Evolutionary conservation across 2,113 vertebrate genomes (phyloP), one percentile per base, ranked within the genome.

Genomic region (Stictonetta naevosa): DNA sequence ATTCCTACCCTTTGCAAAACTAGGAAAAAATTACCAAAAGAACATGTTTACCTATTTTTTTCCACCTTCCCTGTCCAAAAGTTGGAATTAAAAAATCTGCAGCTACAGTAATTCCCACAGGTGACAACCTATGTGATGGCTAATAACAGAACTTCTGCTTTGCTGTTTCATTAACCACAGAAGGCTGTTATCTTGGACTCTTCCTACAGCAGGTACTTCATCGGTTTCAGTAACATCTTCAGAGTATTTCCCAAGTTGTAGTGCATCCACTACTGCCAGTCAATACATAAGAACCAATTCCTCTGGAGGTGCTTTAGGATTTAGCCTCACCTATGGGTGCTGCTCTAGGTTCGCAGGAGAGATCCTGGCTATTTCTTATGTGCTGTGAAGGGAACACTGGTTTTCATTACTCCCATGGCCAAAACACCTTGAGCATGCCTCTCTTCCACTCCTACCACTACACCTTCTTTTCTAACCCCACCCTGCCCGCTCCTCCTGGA

Each of bases 341-440:
- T 79, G 55, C 68, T 67, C 23, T 38, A 86, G 26, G 13, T 46
- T 31, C 0, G 0, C 34, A 31, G 44, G 31, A 50, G 11, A 62
- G 64, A 44, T 13, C 0, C 1, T 31, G 14, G 10, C 81, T n/a
- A 13, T 14, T 34, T 25, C 4, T 8, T 33, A 13, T 60, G 34
- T 68, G 21, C 21, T 63, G 66, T 0, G 4, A 62, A 6, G 0
- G 3, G 19, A 50, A 53, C 2, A 2, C 13, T 22, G 22, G 13
- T 88, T 64, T 80, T 80, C 31, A 50, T 29, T 58, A 44, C 8
- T 63, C 15, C 31, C 23, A 22, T 6, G 13, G 78, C 29, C 42
- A 84, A 88, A 91, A 75, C 8, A 63, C 1, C 0, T 74, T 60
- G 44, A 80, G 74, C 75, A 46, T 0, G 0, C 7, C 1, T 7